Percentiles rank a stretch among this genome's conserved stretches.
Conservation (phyloP, 2,888 invertebrate species). For the Macrophya annulata region DNA sequence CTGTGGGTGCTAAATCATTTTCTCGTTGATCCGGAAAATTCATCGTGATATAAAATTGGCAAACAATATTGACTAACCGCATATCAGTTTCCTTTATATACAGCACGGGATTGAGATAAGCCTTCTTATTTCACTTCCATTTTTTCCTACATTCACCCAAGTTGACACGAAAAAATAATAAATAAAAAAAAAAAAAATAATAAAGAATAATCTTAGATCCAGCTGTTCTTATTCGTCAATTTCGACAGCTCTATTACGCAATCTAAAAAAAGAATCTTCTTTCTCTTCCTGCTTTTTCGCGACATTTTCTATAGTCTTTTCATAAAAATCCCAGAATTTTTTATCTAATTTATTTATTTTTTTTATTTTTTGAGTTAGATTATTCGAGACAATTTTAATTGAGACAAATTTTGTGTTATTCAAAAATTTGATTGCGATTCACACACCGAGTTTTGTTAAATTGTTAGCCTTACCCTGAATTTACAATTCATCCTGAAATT, state of each 20-base stretch:
- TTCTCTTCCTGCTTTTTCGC: background rate
- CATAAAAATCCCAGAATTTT: background rate
- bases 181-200: background rate
- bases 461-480: constrained; percentile 20
- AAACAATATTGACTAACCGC: constrained; percentile 21
- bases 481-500: constrained; percentile 22
- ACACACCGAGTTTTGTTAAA: background rate
- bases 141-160: background rate
- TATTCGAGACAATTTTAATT: background rate
- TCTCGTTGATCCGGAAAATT: constrained; percentile 39
- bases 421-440: background rate
- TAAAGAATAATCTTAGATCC: background rate
- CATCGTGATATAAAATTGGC: constrained; percentile 14
- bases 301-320: background rate
- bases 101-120: background rate
- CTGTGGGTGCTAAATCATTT: background rate
- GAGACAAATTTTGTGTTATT: background rate
- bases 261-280: background rate
- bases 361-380: background rate
- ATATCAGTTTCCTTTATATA: background rate
- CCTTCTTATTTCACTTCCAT: background rate
- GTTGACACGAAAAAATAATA: background rate
- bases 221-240: background rate
- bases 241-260: background rate
- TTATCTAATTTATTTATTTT: background rate